A percentile compares a stretch with the other conserved stretches of the same genome.
phyloP scores from a whole-genome alignment of 2,888 invertebrate species.

The Bellardia bayeri region DNA sequence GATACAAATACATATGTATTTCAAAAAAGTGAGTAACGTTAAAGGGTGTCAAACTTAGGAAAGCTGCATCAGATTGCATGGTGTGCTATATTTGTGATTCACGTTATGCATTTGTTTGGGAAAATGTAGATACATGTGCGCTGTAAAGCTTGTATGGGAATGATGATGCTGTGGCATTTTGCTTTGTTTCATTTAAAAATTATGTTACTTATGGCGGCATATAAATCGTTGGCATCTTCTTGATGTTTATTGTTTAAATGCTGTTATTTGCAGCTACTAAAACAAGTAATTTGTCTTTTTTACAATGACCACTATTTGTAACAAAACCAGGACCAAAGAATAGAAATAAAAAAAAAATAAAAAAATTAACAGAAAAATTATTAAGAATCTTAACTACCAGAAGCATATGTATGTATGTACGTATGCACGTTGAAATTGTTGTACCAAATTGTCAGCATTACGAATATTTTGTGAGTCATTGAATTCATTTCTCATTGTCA shows the following conservation, averaged over 20 bases:
- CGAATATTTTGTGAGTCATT: constrained; percentile 53
- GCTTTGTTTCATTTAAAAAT: constrained; percentile 34
- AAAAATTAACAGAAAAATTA: constrained; percentile 34
- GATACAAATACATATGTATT: no score
- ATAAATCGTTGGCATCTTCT: constrained; percentile 67
- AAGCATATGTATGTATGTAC: constrained; percentile 6
- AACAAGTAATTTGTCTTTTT: constrained; percentile 65
- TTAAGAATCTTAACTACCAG: constrained; percentile 44
- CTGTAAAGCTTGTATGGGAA: not conserved
- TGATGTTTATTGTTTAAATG: constrained; percentile 61
- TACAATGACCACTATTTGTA: constrained; percentile 61
- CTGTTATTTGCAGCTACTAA: constrained; percentile 63
- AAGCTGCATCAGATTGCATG: not conserved
- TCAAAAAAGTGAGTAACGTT: no score
- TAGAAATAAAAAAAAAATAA: constrained; percentile 4
- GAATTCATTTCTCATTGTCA: constrained; percentile 52
- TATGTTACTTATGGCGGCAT: constrained; percentile 64
- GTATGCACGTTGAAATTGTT: constrained; percentile 15
- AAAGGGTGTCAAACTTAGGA: no score
- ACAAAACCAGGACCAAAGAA: constrained; percentile 5
- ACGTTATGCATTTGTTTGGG: not conserved
- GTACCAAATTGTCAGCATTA: constrained; percentile 56
- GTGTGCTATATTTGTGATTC: not conserved
- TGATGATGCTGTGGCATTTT: constrained; percentile 1
- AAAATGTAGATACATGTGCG: not conserved